A percentile compares a stretch with the other conserved stretches of the same genome.
These are phyloP conservation scores for Tichodroma muraria DNA, from an alignment of 2,113 vertebrate species.

Conservation along the genomic window DNA sequence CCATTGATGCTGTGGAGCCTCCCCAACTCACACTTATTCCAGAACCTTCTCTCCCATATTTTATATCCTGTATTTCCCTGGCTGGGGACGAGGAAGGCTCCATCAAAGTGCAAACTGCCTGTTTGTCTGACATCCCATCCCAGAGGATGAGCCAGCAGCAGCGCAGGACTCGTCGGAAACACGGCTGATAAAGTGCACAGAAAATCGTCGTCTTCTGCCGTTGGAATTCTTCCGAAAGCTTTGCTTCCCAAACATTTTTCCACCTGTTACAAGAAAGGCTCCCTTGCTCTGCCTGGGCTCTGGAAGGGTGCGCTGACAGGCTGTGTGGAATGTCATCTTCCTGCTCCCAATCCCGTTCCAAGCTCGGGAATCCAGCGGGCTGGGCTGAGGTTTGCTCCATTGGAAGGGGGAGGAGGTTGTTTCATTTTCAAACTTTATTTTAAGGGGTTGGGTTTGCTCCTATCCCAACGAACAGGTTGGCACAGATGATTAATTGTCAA, in stretches of 20 bases:
- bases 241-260: not conserved
- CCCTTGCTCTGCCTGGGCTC: not conserved
- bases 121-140: not conserved
- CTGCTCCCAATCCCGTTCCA: not conserved
- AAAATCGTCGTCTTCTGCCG: accelerated
- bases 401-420: not conserved
- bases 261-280: not conserved
- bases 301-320: not conserved
- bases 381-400: not conserved
- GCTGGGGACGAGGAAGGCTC: not conserved
- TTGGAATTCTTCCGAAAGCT: not conserved
- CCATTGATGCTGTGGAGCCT: accelerated
- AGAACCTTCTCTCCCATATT: not conserved
- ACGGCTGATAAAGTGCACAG: not conserved
- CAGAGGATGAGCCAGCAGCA: not conserved
- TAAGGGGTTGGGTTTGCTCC: not conserved
- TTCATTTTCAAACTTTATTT: not conserved
- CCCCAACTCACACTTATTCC: not conserved
- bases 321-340: constrained; percentile 20
- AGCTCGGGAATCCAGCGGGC: not conserved
- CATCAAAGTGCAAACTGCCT: not conserved
- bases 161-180: not conserved
- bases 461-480: not conserved
- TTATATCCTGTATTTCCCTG: not conserved
- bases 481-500: not conserved